phyloP scores from a whole-genome alignment of 1,140 invertebrate genomes.

The Drosophila auraria region DNA sequence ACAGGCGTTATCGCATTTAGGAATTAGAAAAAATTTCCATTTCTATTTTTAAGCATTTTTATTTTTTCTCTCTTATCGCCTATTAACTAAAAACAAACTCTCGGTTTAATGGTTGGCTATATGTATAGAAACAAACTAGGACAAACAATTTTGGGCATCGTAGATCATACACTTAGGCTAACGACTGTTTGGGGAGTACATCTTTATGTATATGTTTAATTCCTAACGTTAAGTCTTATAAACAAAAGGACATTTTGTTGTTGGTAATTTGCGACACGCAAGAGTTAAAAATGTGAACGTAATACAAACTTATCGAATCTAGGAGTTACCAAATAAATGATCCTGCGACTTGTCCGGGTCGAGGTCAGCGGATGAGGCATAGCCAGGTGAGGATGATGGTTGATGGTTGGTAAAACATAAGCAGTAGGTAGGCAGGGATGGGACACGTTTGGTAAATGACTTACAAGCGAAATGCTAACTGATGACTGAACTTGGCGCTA shows the following conservation, averaged over 20 bases:
- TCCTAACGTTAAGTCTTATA: conserved; percentile 52
- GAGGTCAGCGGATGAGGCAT: conserved; percentile 47
- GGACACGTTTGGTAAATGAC: conserved; percentile 28
- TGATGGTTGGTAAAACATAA: conserved; percentile 37
- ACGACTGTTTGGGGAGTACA: conserved; percentile 45
- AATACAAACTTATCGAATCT: conserved; percentile 51
- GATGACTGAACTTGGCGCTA: conserved; percentile 35
- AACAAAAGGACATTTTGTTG: conserved; percentile 57
- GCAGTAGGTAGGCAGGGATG: neutral
- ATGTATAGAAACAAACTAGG: conserved; percentile 39
- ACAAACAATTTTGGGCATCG: conserved; percentile 45
- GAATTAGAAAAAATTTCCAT: conserved; percentile 25
- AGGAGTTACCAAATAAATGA: conserved; percentile 38
- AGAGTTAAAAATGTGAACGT: conserved; percentile 46
- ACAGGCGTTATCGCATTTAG: conserved; percentile 2
- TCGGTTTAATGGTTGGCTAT: conserved; percentile 21
- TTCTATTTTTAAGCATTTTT: conserved; percentile 34
- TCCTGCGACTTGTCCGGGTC: conserved; percentile 18
- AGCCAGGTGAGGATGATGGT: conserved; percentile 54
- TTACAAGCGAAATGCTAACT: conserved; percentile 42
- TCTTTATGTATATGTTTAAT: conserved; percentile 47
- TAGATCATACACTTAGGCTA: conserved; percentile 40
- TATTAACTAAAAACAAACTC: conserved; percentile 51
- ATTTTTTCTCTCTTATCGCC: conserved; percentile 37
- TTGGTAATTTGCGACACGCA: conserved; percentile 47